Evolutionary conservation across 2,888 invertebrate species (phyloP).

Genomic region (Lampropteryx suffumata): DNA sequence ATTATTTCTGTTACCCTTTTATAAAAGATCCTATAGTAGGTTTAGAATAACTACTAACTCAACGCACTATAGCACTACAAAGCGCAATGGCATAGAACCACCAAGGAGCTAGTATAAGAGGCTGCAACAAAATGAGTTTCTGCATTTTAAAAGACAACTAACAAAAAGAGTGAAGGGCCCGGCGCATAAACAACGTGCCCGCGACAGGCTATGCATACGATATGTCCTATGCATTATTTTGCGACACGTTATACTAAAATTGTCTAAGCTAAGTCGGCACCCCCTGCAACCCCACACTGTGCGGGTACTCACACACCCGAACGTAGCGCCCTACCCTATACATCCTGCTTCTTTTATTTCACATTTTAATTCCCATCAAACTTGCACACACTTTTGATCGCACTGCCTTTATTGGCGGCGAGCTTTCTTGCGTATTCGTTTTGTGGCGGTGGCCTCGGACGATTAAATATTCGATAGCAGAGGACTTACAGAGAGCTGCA

Average conservation of each 20-base stretch:
- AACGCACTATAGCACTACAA: background rate
- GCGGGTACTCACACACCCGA: conserved; percentile 40
- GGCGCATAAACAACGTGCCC: conserved; percentile 46
- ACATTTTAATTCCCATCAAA: conserved; percentile 37
- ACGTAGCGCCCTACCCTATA: conserved; percentile 60
- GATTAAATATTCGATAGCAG: conserved; percentile 15
- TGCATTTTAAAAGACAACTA: conserved; percentile 39
- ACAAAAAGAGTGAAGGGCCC: conserved; percentile 44
- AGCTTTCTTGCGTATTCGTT: conserved; percentile 30
- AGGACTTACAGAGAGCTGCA: conserved; percentile 11
- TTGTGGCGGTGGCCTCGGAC: conserved; percentile 28
- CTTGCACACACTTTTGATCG: conserved; percentile 34
- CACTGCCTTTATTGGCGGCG: conserved; percentile 32
- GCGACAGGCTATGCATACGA: conserved; percentile 60
- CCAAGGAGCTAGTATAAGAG: conserved; percentile 14
- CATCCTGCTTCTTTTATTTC: conserved; percentile 53
- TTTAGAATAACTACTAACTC: background rate
- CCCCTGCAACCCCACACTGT: conserved; percentile 49
- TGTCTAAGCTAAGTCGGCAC: conserved; percentile 76
- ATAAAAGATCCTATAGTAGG: no score
- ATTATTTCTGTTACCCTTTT: no score
- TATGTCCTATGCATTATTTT: conserved; percentile 68
- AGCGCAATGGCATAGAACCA: conserved; percentile 6
- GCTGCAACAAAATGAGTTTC: conserved; percentile 33
- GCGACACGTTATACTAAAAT: conserved; percentile 74